A percentile compares a stretch with the other conserved stretches of the same genome.
phyloP scores from a whole-genome alignment of 2,113 vertebrate genomes.

The Aramus guarauna region DNA sequence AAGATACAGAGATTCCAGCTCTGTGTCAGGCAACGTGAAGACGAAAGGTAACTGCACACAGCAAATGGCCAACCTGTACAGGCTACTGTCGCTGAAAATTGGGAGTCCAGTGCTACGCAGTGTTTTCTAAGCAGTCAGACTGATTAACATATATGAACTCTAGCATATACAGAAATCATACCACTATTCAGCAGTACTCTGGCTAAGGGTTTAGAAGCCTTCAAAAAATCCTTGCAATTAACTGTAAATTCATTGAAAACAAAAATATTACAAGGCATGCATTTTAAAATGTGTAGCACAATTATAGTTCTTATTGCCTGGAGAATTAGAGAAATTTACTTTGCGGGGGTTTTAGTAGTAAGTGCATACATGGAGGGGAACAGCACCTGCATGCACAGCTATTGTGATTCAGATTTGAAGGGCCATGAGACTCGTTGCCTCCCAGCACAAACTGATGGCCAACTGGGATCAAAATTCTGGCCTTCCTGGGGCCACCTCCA shows the following conservation, averaged over 20 bases:
- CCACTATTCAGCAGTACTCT: background rate
- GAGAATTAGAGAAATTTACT: background rate
- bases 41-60: background rate
- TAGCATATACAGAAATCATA: background rate
- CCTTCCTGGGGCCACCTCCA: background rate
- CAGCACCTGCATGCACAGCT: background rate
- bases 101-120: background rate
- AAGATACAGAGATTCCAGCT: background rate
- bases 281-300: background rate
- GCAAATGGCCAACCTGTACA: background rate
- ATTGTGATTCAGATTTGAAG: background rate
- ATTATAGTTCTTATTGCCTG: background rate
- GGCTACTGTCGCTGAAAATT: background rate
- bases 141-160: background rate
- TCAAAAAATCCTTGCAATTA: background rate
- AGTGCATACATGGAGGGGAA: background rate
- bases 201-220: background rate
- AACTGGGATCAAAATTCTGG: background rate
- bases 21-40: background rate
- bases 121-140: background rate
- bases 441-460: background rate
- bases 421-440: fast-evolving
- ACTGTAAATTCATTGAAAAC: background rate
- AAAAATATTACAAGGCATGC: background rate
- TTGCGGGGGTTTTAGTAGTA: background rate